phyloP scores from a whole-genome alignment of 2,888 invertebrate genomes.

The Cryptus armator region DNA sequence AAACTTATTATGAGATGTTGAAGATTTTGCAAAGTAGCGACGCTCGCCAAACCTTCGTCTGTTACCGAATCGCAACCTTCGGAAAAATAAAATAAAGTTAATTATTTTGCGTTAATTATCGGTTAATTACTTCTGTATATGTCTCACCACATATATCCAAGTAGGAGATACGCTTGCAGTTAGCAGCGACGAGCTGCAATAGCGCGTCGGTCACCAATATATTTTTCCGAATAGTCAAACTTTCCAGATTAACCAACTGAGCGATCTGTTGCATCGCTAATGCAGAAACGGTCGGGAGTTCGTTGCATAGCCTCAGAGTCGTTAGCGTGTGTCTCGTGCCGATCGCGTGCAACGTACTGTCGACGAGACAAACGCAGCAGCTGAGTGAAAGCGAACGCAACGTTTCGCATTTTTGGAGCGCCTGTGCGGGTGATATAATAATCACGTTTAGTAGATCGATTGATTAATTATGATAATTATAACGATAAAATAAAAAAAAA shows the following conservation, averaged over 20 bases:
- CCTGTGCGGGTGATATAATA: constrained; percentile 67
- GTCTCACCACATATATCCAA: constrained; percentile 74
- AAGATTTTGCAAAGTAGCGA: constrained; percentile 77
- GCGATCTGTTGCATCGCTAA: constrained; percentile 82
- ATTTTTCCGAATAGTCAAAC: constrained; percentile 85
- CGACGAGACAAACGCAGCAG: constrained; percentile 73
- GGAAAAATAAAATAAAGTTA: neutral
- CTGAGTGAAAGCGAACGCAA: constrained; percentile 75
- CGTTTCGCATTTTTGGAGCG: constrained; percentile 73
- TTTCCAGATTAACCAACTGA: constrained; percentile 85
- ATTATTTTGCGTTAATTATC: neutral
- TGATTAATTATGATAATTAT: neutral
- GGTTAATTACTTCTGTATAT: neutral
- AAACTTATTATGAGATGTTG: constrained; percentile 77
- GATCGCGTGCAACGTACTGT: constrained; percentile 75
- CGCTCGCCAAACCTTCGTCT: constrained; percentile 74
- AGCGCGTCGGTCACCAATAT: constrained; percentile 86
- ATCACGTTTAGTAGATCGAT: neutral
- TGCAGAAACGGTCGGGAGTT: constrained; percentile 82
- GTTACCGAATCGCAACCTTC: constrained; percentile 75
- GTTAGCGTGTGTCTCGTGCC: constrained; percentile 73
- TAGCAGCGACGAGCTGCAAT: constrained; percentile 85
- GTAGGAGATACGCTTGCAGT: constrained; percentile 75
- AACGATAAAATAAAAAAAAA: constrained; percentile 11
- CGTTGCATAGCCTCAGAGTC: constrained; percentile 73